phyloP scores from a whole-genome alignment of 2,797 vertebrate species.

The Sebastes itinus region DNA sequence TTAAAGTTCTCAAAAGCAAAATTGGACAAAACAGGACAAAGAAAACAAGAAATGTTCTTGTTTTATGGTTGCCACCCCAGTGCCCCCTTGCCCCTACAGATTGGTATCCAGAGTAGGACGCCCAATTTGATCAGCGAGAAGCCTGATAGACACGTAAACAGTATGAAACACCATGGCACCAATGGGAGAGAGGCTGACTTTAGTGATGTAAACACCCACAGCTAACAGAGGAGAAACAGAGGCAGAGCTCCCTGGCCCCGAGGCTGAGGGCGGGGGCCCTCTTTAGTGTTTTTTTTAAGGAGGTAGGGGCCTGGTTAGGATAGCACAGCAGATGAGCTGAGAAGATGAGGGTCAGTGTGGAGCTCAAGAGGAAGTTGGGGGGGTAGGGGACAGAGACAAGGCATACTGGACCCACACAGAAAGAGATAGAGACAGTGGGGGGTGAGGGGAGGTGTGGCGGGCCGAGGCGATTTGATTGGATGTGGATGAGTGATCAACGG shows the following conservation, averaged over 20 bases:
- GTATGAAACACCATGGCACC: conserved; percentile 82
- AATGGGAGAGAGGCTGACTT: conserved; percentile 68
- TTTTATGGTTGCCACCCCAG: conserved; percentile 69
- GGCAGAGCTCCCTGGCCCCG: conserved; percentile 35
- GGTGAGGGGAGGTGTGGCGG: conserved; percentile 16
- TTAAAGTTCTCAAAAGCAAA: not conserved
- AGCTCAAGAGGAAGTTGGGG: conserved; percentile 35
- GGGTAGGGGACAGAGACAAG: conserved; percentile 50
- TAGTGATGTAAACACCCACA: conserved; percentile 68
- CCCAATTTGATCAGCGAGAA: conserved; percentile 79
- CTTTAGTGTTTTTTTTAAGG: not conserved
- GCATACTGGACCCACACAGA: conserved; percentile 69
- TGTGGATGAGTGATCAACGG: conserved; percentile 80
- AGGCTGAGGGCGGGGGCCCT: conserved; percentile 4
- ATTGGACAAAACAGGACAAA: not conserved
- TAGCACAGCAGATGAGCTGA: conserved; percentile 76
- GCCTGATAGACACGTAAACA: conserved; percentile 80
- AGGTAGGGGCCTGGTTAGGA: conserved; percentile 62
- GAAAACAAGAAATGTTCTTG: not conserved
- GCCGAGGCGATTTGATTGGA: conserved; percentile 81
- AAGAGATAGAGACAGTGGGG: conserved; percentile 63
- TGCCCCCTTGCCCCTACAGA: conserved; percentile 76
- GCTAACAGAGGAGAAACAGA: conserved; percentile 57
- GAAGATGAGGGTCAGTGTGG: conserved; percentile 77
- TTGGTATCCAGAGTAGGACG: conserved; percentile 78